phyloP scores from a whole-genome alignment of 2,113 vertebrate species.

The Pluvialis apricaria region DNA sequence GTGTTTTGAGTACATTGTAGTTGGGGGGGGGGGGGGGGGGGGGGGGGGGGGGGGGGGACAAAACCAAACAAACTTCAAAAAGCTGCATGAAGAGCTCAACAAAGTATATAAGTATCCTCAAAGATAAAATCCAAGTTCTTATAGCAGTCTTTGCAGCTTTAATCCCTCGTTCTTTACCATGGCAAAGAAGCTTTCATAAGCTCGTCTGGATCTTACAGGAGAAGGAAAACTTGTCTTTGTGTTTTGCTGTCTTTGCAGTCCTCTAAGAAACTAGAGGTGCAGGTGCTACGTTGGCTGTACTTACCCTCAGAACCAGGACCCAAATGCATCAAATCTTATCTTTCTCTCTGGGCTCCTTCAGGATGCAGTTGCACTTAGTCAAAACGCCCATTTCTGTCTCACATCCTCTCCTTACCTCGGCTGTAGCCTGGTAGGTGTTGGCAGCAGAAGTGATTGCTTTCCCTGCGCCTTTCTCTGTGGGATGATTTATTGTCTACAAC shows the following conservation, averaged over 20 bases:
- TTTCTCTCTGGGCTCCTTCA: not conserved
- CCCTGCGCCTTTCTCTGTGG: accelerated
- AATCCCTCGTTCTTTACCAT: not conserved
- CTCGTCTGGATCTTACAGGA: not conserved
- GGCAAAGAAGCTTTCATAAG: constrained; percentile 1
- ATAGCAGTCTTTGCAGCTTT: not conserved
- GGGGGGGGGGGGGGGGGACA: not conserved
- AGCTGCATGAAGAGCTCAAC: not conserved
- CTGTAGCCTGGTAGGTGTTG: not conserved
- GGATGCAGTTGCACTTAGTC: not conserved
- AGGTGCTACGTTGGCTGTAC: not conserved
- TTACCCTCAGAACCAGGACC: not conserved
- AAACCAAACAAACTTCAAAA: not conserved
- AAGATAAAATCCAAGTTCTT: constrained; percentile 10
- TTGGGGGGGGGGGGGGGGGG: not conserved
- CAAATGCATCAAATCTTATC: not conserved
- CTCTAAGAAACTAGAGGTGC: not conserved
- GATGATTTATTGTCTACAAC: not conserved
- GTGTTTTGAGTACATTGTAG: not conserved
- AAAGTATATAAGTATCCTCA: not conserved
- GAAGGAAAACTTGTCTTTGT: not conserved
- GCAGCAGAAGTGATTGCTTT: not conserved
- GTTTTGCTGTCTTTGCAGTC: not conserved
- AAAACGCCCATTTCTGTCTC: not conserved
- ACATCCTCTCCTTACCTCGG: not conserved